Evolutionary conservation across 2,113 vertebrate species (phyloP).

Genomic region (Callipepla californica): DNA sequence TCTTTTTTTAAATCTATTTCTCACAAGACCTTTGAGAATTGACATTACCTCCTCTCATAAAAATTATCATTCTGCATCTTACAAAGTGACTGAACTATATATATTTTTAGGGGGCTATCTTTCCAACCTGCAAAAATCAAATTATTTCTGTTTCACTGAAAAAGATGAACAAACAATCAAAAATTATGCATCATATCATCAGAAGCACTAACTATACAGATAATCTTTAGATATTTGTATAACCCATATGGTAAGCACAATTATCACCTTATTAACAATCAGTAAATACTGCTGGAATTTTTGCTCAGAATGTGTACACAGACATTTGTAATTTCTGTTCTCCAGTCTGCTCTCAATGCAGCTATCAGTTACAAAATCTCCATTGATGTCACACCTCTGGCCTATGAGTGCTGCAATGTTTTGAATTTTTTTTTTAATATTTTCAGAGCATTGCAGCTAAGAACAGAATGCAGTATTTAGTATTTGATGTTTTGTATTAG

Average conservation of each 20-base stretch:
- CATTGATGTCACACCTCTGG: constrained; percentile 14
- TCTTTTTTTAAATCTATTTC: not conserved
- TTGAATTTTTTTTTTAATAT: not conserved
- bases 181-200: not conserved
- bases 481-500: not conserved
- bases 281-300: not conserved
- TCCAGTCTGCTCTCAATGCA: not conserved
- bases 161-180: not conserved
- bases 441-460: not conserved
- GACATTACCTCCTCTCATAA: not conserved
- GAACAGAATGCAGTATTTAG: not conserved
- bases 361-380: not conserved
- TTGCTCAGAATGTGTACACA: not conserved
- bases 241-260: not conserved
- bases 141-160: not conserved
- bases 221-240: not conserved
- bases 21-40: not conserved
- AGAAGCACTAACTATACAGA: not conserved
- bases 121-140: not conserved
- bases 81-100: not conserved
- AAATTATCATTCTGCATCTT: not conserved
- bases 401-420: not conserved
- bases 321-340: not conserved
- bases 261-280: not conserved
- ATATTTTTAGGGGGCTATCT: not conserved